Base-by-base conservation (phyloP, 2,797 vertebrate species). In the Dallia pectoralis region DNA sequence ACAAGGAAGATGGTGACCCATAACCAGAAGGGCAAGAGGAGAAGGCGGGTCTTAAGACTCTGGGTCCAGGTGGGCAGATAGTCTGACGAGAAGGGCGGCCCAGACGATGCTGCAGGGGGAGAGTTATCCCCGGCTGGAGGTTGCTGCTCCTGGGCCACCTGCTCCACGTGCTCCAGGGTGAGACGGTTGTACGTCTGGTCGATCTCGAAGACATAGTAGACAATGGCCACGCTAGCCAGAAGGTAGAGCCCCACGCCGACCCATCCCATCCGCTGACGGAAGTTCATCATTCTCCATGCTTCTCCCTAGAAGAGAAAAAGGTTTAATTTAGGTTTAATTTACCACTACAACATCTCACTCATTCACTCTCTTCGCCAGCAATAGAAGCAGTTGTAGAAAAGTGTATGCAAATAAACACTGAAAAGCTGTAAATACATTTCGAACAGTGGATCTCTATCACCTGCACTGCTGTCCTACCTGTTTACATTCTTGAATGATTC, bases 221-320 rank as follows among this genome's bases (percentile, higher is more conserved):
- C 94, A 0, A 84, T 92, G 0, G 94, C 89, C 53, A 94, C 85
- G 36, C 97, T 98, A 74, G 93, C 88, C 83, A 98, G 83, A 81
- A 99, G 88, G 89, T 95, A 98, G 71, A 96, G 74, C 77, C 93
- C 93, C 89, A 99, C 94, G 65, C 95, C 95, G 81, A 98, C 92
- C 97, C 97, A 99, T 77, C 96, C 96, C 95, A 98, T 96, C 94
- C 97, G 91, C 94, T 98, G 97, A 72, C 97, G 96, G 94, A 99
- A 99, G 93, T 97, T 98, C 97, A 98, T 99, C 96, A 97, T 99
- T 96, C 96, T 98, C 97, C 97, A 98, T 99, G 92, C 96, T 97
- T 94, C 78, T 81, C 75, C 77, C 88, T 87, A 69, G 59, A 82
- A 79, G 15, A 36, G n/a, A 72, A 63, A 16, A 77, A 5, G 27